These are phyloP conservation scores for Tuberolachnus salignus DNA, from an alignment of 2,888 invertebrate species.

Conservation along the genomic window DNA sequence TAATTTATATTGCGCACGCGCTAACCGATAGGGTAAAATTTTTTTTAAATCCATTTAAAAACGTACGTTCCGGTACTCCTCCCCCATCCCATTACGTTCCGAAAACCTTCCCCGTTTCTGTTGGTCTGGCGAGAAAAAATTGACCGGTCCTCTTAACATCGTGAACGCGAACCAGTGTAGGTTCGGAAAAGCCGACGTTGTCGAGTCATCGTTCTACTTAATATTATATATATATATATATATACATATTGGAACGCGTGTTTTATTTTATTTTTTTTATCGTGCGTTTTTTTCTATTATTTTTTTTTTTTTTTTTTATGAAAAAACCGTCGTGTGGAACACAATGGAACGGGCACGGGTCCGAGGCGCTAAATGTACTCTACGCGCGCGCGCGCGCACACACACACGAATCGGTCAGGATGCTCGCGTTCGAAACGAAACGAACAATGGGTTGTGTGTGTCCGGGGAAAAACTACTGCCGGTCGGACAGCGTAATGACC, in stretches of 20 bases:
- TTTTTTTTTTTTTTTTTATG: neutral
- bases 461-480: neutral
- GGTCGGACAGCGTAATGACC: constrained; percentile 33
- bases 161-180: too few species aligned
- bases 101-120: too few species aligned
- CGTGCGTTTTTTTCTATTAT: neutral
- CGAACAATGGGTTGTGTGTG: constrained; percentile 30
- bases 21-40: too few species aligned
- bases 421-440: neutral
- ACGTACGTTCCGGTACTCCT: too few species aligned
- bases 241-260: neutral
- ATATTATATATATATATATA: neutral
- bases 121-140: too few species aligned
- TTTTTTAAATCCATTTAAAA: too few species aligned
- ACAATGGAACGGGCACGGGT: neutral
- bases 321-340: neutral
- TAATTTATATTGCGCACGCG: too few species aligned
- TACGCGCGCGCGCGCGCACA: too few species aligned
- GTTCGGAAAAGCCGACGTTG: neutral
- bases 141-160: too few species aligned
- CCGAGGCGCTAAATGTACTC: neutral
- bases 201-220: neutral
- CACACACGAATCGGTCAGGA: constrained; percentile 12
- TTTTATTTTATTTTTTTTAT: neutral
- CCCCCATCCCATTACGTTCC: too few species aligned